Conservation (phyloP, 2,113 vertebrate genomes). For the Centropus unirufus region DNA sequence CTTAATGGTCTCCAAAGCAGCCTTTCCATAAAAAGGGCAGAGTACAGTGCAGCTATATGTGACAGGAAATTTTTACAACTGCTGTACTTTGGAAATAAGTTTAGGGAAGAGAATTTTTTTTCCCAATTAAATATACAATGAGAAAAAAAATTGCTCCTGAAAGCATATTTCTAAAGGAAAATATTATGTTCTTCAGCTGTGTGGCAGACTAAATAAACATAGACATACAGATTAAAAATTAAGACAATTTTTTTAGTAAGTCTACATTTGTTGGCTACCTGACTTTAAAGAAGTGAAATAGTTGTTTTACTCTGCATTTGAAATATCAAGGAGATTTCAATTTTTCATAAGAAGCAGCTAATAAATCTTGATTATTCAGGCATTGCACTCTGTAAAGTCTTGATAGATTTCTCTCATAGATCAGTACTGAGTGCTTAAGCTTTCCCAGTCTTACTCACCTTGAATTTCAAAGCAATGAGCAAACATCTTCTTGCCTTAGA, state of each 20-base stretch:
- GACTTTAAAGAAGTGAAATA: neutral
- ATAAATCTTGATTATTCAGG: neutral
- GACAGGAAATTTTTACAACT: constrained; percentile 5
- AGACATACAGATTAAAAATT: constrained; percentile 57
- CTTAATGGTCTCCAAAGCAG: neutral
- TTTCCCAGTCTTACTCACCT: neutral
- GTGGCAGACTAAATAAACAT: constrained; percentile 20
- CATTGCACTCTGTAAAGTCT: neutral
- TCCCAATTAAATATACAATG: neutral
- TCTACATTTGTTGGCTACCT: neutral
- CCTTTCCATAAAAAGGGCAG: neutral
- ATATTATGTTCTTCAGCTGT: neutral
- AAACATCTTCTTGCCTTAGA: neutral
- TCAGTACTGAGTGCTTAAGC: neutral
- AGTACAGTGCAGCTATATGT: neutral
- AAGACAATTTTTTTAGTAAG: constrained; percentile 50
- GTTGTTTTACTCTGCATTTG: neutral
- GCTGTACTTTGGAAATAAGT: constrained; percentile 13
- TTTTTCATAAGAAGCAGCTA: neutral
- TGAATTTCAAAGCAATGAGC: neutral
- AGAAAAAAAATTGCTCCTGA: neutral
- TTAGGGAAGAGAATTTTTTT: neutral
- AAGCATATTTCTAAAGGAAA: neutral
- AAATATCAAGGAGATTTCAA: neutral
- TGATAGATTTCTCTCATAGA: neutral